Evolutionary conservation across 2,888 invertebrate genomes (phyloP).

Genomic region (Ornithoptera priamus): DNA sequence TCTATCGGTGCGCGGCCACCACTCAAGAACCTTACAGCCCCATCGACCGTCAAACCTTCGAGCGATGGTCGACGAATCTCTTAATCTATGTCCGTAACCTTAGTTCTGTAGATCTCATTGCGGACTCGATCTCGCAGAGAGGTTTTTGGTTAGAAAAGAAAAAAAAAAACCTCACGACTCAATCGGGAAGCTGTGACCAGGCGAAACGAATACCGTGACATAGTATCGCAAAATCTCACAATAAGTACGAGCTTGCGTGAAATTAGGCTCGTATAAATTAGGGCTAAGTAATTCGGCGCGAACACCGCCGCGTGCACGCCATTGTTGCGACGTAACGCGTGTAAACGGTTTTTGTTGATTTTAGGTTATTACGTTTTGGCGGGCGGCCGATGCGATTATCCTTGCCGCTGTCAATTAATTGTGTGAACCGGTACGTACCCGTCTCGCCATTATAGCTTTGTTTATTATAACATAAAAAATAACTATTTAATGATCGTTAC

Average conservation of each 20-base stretch:
- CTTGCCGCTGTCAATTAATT: constrained; percentile 56
- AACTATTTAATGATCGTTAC: too few species aligned
- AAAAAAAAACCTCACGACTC: constrained; percentile 50
- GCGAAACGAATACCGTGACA: constrained; percentile 71
- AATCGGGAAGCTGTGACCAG: constrained; percentile 61
- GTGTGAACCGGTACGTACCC: constrained; percentile 39
- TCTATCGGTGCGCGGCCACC: too few species aligned
- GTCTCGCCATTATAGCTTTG: constrained; percentile 27
- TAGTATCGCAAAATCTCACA: constrained; percentile 69
- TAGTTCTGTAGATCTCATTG: too few species aligned
- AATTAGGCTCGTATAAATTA: constrained; percentile 72
- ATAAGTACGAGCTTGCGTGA: constrained; percentile 72
- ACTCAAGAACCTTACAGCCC: too few species aligned
- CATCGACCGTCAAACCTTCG: too few species aligned
- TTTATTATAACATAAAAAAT: constrained; percentile 4
- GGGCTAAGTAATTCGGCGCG: constrained; percentile 67
- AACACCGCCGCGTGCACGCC: constrained; percentile 67
- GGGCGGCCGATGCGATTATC: constrained; percentile 46
- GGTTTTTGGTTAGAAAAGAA: constrained; percentile 8
- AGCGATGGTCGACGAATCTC: too few species aligned
- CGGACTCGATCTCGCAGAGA: not conserved
- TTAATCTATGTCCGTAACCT: too few species aligned
- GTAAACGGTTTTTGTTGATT: constrained; percentile 71
- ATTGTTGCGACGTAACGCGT: constrained; percentile 60
- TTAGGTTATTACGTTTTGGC: constrained; percentile 53